phyloP scores from a whole-genome alignment of 2,888 invertebrate species.

The Plebejus argus region DNA sequence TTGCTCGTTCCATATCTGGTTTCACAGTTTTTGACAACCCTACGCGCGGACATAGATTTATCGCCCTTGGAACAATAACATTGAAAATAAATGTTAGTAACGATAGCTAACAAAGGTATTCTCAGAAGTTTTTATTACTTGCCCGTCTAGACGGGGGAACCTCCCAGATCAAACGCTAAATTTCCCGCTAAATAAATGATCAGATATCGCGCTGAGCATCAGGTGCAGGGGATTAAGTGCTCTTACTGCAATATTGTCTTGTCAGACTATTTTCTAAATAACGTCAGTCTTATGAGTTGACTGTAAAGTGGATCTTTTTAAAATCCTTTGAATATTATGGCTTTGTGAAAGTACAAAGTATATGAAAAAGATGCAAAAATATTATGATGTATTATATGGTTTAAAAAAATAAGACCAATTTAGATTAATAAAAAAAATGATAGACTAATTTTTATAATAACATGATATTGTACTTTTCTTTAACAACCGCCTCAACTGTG shows the following conservation, averaged over 20 bases:
- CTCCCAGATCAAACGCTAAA: constrained; percentile 7
- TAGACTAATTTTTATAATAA: too few relatives aligned
- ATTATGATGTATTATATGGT: too few relatives aligned
- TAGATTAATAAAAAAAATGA: too few relatives aligned
- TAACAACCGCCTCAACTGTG: too few relatives aligned
- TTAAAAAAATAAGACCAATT: too few relatives aligned
- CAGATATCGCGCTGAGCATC: background rate
- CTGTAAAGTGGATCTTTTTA: background rate
- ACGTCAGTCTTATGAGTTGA: background rate
- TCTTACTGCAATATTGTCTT: background rate
- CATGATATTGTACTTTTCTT: too few relatives aligned
- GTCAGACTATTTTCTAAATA: background rate
- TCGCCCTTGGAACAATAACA: constrained; percentile 24
- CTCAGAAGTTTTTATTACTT: constrained; percentile 29
- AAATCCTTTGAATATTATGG: too few relatives aligned
- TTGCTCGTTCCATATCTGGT: background rate
- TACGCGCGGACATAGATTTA: constrained; percentile 20
- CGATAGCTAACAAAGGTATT: constrained; percentile 27
- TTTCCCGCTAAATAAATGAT: constrained; percentile 25
- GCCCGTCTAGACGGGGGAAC: constrained; percentile 23
- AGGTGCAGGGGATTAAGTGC: background rate
- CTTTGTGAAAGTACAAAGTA: too few relatives aligned
- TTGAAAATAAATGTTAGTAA: constrained; percentile 29
- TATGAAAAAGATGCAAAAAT: too few relatives aligned
- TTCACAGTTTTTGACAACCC: background rate